phyloP scores from a whole-genome alignment of 92 coral and sea anemone species.

The Porites evermanni region DNA sequence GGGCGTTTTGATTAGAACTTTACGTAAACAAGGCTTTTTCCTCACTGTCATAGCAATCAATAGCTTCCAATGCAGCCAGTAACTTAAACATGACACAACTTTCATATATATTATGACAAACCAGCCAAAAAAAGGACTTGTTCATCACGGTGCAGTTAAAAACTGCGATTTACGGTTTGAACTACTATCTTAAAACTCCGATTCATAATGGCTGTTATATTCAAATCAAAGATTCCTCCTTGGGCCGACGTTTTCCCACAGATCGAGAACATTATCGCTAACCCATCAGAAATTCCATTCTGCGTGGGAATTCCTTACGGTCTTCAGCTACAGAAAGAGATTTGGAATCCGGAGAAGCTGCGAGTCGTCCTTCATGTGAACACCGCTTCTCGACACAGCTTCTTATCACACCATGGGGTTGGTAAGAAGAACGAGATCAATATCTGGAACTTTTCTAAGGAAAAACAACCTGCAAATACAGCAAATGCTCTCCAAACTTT shows the following conservation, averaged over 20 bases:
- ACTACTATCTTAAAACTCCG: not conserved
- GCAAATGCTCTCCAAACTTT: slow-evolving; percentile 52
- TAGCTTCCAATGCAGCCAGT: not conserved
- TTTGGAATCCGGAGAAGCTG: slow-evolving; percentile 78
- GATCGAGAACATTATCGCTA: slow-evolving; percentile 47
- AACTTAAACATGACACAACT: too few relatives aligned
- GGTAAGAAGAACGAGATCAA: slow-evolving; percentile 85
- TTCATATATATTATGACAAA: too few relatives aligned
- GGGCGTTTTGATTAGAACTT: slow-evolving; percentile 5
- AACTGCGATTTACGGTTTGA: not conserved
- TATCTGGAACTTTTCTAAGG: slow-evolving; percentile 83
- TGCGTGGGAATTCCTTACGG: slow-evolving; percentile 76
- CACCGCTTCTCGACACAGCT: slow-evolving; percentile 68
- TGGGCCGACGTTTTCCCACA: slow-evolving; percentile 71
- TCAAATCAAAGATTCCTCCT: slow-evolving; percentile 71
- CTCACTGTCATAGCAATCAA: too few relatives aligned
- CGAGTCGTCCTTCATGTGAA: slow-evolving; percentile 64
- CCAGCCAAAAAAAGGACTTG: too few relatives aligned
- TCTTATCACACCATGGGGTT: slow-evolving; percentile 93
- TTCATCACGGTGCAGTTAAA: not conserved
- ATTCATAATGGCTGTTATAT: slow-evolving; percentile 37
- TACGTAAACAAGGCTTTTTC: slow-evolving; percentile 23
- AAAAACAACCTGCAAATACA: slow-evolving; percentile 49
- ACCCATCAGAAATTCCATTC: slow-evolving; percentile 43
- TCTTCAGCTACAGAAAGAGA: slow-evolving; percentile 70